A percentile compares a stretch with the other conserved stretches of the same genome.
Evolutionary conservation across 2,113 vertebrate genomes (phyloP).

Genomic region (Nothocercus julius): DNA sequence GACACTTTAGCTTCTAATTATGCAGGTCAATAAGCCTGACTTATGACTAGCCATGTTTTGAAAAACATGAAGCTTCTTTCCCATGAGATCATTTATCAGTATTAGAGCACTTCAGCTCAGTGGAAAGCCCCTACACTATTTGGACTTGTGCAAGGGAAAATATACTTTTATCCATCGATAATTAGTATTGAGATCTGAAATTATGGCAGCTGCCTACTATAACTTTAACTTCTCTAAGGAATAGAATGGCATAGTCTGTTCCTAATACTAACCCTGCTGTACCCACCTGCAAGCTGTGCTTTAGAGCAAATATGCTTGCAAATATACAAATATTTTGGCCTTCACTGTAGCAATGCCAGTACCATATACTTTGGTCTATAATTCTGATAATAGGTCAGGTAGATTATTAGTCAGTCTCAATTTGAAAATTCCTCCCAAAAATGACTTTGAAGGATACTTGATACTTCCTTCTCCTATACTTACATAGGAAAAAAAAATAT

Average conservation of each 20-base stretch:
- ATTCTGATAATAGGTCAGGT: not conserved
- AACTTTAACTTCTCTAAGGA: not conserved
- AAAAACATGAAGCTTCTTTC: not conserved
- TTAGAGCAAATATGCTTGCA: not conserved
- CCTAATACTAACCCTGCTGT: not conserved
- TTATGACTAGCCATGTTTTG: not conserved
- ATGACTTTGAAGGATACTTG: not conserved
- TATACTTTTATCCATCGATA: not conserved
- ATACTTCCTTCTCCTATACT: not conserved
- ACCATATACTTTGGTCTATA: rapidly evolving
- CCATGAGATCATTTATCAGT: not conserved
- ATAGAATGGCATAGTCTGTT: not conserved
- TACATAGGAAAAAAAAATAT: not conserved
- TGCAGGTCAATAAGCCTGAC: not conserved
- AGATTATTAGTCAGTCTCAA: not conserved
- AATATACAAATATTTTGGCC: not conserved
- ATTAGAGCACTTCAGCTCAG: not conserved
- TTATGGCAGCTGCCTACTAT: not conserved
- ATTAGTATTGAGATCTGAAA: not conserved
- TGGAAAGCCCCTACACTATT: not conserved
- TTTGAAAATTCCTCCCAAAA: not conserved
- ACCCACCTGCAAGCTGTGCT: not conserved
- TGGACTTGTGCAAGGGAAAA: not conserved
- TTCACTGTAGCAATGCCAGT: not conserved
- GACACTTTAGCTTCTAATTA: not conserved